A percentile compares a stretch with the other conserved stretches of the same genome.
Conservation (phyloP, 1,140 invertebrate species). For the Calosoma granatense region DNA sequence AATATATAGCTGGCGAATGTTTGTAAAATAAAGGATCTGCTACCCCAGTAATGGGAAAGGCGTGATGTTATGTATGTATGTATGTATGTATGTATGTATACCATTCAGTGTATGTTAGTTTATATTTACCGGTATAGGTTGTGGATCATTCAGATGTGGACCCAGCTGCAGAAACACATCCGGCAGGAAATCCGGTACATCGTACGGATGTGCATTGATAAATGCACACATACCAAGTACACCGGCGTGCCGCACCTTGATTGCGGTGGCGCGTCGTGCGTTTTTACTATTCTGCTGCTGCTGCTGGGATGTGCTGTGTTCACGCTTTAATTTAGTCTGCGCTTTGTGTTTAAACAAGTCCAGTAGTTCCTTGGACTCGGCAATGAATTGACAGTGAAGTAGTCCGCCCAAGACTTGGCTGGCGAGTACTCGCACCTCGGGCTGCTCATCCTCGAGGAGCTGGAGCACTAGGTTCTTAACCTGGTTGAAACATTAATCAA, state of each 20-base stretch:
- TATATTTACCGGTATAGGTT: constrained; percentile 78
- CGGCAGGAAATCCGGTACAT: constrained; percentile 76
- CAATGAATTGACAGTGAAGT: constrained; percentile 73
- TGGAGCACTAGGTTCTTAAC: constrained; percentile 50
- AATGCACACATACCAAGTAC: constrained; percentile 83
- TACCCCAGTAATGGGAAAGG: too few relatives aligned
- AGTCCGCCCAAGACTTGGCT: constrained; percentile 74
- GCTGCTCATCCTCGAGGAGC: constrained; percentile 55
- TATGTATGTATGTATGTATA: too few relatives aligned
- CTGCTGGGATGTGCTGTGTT: too few relatives aligned
- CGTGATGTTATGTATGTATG: too few relatives aligned
- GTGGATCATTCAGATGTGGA: constrained; percentile 73
- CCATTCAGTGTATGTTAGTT: too few relatives aligned
- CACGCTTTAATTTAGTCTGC: constrained; percentile 34
- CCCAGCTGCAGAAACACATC: constrained; percentile 70
- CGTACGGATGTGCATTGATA: constrained; percentile 81
- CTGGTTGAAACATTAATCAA: constrained; percentile 20
- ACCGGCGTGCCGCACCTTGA: constrained; percentile 61
- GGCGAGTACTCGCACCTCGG: constrained; percentile 73
- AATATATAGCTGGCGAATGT: too few relatives aligned
- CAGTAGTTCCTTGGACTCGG: constrained; percentile 46
- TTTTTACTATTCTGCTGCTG: constrained; percentile 18
- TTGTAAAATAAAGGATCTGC: too few relatives aligned
- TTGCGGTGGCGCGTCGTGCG: constrained; percentile 15
- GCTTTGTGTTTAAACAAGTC: constrained; percentile 42